Evolutionary conservation across 2,113 vertebrate genomes (phyloP).

Genomic region (Etheostoma spectabile): DNA sequence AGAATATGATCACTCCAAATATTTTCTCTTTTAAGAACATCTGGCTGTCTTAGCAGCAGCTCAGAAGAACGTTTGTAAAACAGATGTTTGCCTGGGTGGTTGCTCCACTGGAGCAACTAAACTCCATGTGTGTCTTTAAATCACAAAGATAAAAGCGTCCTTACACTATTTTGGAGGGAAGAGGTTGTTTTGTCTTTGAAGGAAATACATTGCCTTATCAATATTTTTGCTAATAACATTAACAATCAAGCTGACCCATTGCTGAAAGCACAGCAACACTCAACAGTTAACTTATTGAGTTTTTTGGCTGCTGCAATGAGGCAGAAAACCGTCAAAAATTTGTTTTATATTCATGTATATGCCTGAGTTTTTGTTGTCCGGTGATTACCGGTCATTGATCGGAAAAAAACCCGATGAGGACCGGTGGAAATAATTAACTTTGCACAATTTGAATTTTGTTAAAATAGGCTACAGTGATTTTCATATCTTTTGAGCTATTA

Average conservation of each 20-base stretch:
- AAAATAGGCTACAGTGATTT: too few species aligned
- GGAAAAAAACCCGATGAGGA: too few species aligned
- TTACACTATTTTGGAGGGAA: neutral
- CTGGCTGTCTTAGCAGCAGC: neutral
- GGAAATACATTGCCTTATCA: neutral
- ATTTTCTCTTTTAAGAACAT: neutral
- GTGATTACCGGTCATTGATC: too few species aligned
- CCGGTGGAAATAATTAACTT: too few species aligned
- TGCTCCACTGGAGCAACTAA: conserved; percentile 6
- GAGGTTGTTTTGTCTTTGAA: neutral
- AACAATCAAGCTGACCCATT: neutral
- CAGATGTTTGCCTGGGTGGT: conserved; percentile 9
- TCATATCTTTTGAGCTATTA: too few species aligned
- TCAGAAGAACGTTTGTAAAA: neutral
- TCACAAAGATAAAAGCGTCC: neutral
- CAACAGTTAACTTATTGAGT: too few species aligned
- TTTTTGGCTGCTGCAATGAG: too few species aligned
- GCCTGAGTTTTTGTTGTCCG: too few species aligned
- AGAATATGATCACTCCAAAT: neutral
- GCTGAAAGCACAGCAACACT: neutral
- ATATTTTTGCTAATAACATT: neutral
- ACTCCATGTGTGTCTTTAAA: conserved; percentile 6
- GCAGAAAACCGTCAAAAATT: too few species aligned
- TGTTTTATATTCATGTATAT: too few species aligned
- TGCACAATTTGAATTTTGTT: too few species aligned